Evolutionary conservation across 1,140 invertebrate genomes (phyloP).

Genomic region (Zaprionus lachaisei): DNA sequence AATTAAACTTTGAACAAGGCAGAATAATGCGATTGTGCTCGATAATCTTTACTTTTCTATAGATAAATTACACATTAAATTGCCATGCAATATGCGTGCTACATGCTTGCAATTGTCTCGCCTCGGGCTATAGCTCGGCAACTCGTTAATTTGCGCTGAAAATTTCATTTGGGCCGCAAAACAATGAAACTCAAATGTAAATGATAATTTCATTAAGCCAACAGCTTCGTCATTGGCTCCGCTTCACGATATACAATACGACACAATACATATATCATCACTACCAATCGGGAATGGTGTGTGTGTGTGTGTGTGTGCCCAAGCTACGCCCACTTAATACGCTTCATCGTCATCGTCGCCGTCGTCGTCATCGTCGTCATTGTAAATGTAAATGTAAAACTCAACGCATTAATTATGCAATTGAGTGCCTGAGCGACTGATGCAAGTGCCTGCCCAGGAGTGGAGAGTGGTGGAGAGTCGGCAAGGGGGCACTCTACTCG

Average conservation of each 20-base stretch:
- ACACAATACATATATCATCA: conserved; percentile 7
- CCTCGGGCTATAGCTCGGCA: background rate
- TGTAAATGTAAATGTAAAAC: conserved; percentile 73
- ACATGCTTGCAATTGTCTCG: background rate
- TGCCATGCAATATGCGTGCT: background rate
- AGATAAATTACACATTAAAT: background rate
- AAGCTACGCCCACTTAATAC: conserved; percentile 65
- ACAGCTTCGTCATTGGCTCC: conserved; percentile 29
- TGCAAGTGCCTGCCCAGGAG: background rate
- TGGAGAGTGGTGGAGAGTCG: background rate
- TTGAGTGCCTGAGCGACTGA: conserved; percentile 18
- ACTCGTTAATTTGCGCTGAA: conserved; percentile 43
- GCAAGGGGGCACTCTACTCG: conserved; percentile 4
- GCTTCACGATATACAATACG: too few species aligned
- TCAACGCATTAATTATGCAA: conserved; percentile 73
- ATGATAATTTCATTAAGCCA: conserved; percentile 76
- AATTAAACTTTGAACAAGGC: background rate
- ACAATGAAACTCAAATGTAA: conserved; percentile 63
- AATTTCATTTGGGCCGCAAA: conserved; percentile 48
- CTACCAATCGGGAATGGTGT: conserved; percentile 9
- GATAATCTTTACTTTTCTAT: background rate
- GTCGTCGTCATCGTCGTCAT: conserved; percentile 48
- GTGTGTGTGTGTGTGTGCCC: conserved; percentile 9
- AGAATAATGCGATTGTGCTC: background rate
- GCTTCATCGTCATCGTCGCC: conserved; percentile 44